Evolutionary conservation across 2,797 vertebrate species (phyloP).

Genomic region (Sebastes dallii): DNA sequence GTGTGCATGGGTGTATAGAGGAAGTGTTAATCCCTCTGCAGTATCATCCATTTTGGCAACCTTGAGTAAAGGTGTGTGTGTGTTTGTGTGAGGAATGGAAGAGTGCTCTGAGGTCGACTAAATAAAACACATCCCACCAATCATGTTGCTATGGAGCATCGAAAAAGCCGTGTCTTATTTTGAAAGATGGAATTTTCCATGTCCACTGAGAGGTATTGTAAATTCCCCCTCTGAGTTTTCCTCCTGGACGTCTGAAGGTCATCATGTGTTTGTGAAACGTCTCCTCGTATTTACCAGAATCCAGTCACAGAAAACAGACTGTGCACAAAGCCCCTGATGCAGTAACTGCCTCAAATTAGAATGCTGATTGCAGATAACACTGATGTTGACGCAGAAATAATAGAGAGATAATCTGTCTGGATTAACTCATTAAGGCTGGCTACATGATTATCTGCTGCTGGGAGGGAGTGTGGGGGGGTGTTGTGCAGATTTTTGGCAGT

Average conservation of each 20-base stretch:
- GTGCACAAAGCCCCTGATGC: constrained; percentile 10
- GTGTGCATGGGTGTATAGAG: background rate
- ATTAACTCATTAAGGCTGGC: constrained; percentile 39
- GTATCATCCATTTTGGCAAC: constrained; percentile 25
- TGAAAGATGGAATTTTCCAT: background rate
- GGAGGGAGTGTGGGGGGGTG: background rate
- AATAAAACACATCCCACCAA: background rate
- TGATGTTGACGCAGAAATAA: constrained; percentile 38
- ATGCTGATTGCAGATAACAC: constrained; percentile 25
- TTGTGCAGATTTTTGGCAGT: constrained; percentile 11
- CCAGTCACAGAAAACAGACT: background rate
- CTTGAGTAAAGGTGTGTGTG: background rate
- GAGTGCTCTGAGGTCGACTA: background rate
- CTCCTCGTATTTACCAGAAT: background rate
- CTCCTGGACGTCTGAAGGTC: constrained; percentile 36
- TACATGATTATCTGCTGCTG: constrained; percentile 10
- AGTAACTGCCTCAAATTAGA: constrained; percentile 52
- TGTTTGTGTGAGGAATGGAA: background rate
- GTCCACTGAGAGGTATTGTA: background rate
- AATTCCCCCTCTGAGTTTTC: background rate
- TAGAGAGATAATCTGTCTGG: constrained; percentile 35
- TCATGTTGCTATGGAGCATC: background rate
- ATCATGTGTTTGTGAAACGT: background rate
- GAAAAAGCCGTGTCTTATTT: background rate
- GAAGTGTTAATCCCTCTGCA: constrained; percentile 14